A percentile compares a stretch with the other conserved stretches of the same genome.
Evolutionary conservation across 2,888 invertebrate species (phyloP).

Genomic region (Dasypolia templi): DNA sequence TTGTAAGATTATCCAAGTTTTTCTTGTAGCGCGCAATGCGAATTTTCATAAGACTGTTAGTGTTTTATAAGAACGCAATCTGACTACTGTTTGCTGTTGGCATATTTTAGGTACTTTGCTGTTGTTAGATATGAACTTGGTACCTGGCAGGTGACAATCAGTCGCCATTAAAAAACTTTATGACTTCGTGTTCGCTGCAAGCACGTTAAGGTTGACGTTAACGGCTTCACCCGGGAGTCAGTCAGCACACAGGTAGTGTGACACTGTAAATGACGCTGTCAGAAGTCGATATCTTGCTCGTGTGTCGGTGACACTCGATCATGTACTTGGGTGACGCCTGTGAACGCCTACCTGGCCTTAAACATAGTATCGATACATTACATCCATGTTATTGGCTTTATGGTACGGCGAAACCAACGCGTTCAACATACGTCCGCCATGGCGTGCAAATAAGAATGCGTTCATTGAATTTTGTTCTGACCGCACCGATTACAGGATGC

Average conservation of each 20-base stretch:
- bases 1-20: constrained; percentile 40
- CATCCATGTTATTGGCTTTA: background rate
- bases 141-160: background rate
- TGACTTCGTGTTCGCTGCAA: constrained; percentile 12
- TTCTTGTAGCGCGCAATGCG: background rate
- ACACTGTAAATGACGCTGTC: constrained; percentile 19
- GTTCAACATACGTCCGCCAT: background rate
- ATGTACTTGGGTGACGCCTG: background rate
- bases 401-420: background rate
- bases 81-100: background rate
- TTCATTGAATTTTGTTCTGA: background rate
- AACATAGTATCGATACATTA: background rate
- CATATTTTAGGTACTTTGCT: background rate
- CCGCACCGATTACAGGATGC: background rate
- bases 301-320: constrained; percentile 12
- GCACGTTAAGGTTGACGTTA: constrained; percentile 4
- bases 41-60: background rate
- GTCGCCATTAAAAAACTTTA: background rate
- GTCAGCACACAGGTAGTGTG: constrained; percentile 4
- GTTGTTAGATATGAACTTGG: background rate
- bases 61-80: background rate
- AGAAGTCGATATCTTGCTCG: constrained; percentile 8
- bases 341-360: constrained; percentile 1
- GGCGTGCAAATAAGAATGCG: background rate
- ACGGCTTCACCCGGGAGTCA: constrained; percentile 19